Evolutionary conservation across 2,797 vertebrate species (phyloP).

Genomic region (Pangasius sanitwongsei): DNA sequence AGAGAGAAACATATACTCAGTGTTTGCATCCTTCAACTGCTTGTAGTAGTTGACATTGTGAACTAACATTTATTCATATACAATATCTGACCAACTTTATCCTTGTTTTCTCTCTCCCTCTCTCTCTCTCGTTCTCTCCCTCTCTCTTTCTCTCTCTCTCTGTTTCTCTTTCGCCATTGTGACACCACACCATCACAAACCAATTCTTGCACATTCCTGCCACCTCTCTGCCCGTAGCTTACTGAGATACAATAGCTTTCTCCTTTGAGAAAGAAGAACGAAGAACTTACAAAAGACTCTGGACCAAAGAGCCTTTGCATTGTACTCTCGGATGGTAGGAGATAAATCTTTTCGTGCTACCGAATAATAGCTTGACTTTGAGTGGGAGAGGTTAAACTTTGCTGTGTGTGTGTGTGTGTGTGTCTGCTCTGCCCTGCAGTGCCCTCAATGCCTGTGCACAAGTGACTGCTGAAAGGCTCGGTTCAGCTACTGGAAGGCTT

Average conservation of each 20-base stretch:
- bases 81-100: slow-evolving; percentile 3
- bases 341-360: slow-evolving; percentile 54
- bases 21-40: background rate
- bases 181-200: slow-evolving; percentile 23
- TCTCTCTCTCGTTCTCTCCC: background rate
- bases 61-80: slow-evolving; percentile 18
- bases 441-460: slow-evolving; percentile 24
- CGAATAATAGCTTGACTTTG: slow-evolving; percentile 58
- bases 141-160: background rate
- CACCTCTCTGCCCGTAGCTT: slow-evolving; percentile 36
- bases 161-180: background rate
- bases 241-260: slow-evolving; percentile 49
- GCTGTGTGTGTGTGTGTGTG: slow-evolving; percentile 33
- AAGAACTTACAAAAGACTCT: slow-evolving; percentile 59
- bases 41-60: slow-evolving; percentile 1
- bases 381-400: slow-evolving; percentile 54
- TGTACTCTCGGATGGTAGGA: slow-evolving; percentile 59
- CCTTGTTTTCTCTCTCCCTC: background rate
- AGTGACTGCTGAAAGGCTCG: slow-evolving; percentile 34
- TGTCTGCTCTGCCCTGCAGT: slow-evolving; percentile 27
- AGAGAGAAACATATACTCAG: background rate
- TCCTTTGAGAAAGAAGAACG: slow-evolving; percentile 40
- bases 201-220: slow-evolving; percentile 35
- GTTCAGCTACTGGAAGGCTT: background rate
- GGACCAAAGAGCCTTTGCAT: slow-evolving; percentile 62